Evolutionary conservation across 2,113 vertebrate species (phyloP), one percentile per base, ranked within the genome.

Genomic region (Platysternon megacephalum): DNA sequence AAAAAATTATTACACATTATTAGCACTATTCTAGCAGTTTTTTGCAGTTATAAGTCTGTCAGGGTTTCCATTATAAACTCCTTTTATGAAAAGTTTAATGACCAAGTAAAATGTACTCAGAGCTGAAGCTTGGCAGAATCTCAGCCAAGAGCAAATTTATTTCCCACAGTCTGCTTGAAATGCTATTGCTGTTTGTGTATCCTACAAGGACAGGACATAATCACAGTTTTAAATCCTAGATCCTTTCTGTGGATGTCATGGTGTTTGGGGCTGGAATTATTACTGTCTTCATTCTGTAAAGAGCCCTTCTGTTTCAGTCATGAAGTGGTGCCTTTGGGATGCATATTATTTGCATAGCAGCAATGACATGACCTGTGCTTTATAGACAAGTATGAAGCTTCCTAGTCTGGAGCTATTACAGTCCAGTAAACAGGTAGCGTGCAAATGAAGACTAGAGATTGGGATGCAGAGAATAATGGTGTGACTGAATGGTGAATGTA

Each of bases 31-130:
- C 19, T 39, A 2, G 86, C 86, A 93, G 79, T 84, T 68, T 68
- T 87, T 6, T 2, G 52, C 92, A 87, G 86, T 93, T 96, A 44
- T 44, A 39, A 88, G 87, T 95, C 96, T 97, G 94, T 87, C 96
- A 97, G 84, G 96, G 80, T 74, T 96, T 96, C 85, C 85, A 94
- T 97, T 96, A 97, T 95, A 95, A 79, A 79, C 85, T 2, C 17
- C 1, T 86, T 93, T 97, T 93, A 90, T 56, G 89, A 79, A 97
- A 97, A 94, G 95, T 96, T 81, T 84, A 89, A 86, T 0, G 2
- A 93, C 11, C 72, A 89, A 94, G 95, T 96, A 88, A 95, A 97
- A 80, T 19, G 32, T 83, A 26, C 74, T 97, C 88, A 83, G 96
- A 49, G 80, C 85, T 91, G 93, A 68, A 97, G 91, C 83, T 89